Conservation (phyloP, 1,140 invertebrate species). For the Drosophila tristis region DNA sequence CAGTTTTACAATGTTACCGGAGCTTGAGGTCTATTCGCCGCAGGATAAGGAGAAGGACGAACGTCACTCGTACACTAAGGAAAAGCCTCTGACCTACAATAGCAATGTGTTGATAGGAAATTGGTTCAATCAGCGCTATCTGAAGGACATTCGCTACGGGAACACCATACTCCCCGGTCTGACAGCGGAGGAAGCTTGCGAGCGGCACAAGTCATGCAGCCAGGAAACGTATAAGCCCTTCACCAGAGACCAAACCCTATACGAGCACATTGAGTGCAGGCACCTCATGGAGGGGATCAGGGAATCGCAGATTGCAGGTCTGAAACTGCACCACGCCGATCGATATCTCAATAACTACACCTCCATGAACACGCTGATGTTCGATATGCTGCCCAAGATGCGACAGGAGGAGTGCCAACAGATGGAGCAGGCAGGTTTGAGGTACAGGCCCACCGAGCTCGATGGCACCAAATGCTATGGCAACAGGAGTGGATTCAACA, state of each 20-base stretch:
- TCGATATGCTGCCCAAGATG: constrained; percentile 30
- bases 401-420: neutral
- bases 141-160: neutral
- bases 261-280: neutral
- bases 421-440: neutral
- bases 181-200: constrained; percentile 14
- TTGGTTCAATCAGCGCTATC: constrained; percentile 22
- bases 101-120: constrained; percentile 30
- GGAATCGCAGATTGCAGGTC: constrained; percentile 1
- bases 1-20: neutral
- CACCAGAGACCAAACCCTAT: neutral
- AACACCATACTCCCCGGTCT: constrained; percentile 37
- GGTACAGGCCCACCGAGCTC: neutral
- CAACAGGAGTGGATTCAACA: constrained; percentile 12
- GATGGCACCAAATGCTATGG: constrained; percentile 32
- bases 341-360: constrained; percentile 37
- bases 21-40: neutral
- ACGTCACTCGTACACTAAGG: constrained; percentile 27
- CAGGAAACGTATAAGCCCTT: constrained; percentile 24
- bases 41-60: constrained; percentile 10
- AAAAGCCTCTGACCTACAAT: constrained; percentile 33
- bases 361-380: constrained; percentile 50
- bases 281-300: constrained; percentile 11
- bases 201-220: constrained; percentile 20
- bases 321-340: constrained; percentile 20